Base-by-base conservation (phyloP, 2,113 vertebrate species). In the Phrynocephalus versicolor region DNA sequence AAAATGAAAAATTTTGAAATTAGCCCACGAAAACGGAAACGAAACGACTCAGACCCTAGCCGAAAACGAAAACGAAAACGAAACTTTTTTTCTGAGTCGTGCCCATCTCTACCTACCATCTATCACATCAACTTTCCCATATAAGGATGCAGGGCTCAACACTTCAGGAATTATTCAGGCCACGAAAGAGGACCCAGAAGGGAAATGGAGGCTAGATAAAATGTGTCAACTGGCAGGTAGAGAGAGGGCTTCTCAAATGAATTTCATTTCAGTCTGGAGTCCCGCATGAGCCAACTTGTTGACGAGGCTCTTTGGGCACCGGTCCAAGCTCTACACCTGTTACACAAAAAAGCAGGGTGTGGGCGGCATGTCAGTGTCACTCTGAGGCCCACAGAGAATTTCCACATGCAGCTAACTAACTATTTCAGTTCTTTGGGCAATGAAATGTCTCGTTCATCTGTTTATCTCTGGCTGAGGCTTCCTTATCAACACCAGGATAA, bases 401-500 rank as follows among this genome's bases (percentile, higher is more conserved):
- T 41, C 58, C 79, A 67, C 64, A 81, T 30, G 81, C 37, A 81
- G n/a, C n/a, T 30, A 88, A 35, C n/a, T 30, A 88, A 37, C 79
- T 83, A 65, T 79, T 90, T 87, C 27, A 14, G n/a, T 85, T 92
- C 86, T 92, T 85, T 90, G 67, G 81, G 84, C 78, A 74, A 14
- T 0, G 0, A 37, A 0, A 37, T 0, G 27, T 21, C n/a, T 74
- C 64, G 84, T 88, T 89, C n/a, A 76, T 72, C 64, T 86, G 7
- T 74, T 92, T 81, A 30, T 79, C 82, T 90, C 74, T 18, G 2
- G 85, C 91, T 41, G 6, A 37, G 60, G 87, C 89, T 76, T 70
- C 82, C 41, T 89, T 76, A 73, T 82, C 83, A 87, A 51, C 15
- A 23, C 88, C 84, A 62, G 51, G 82, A 74, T 19, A 13, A 21